Evolutionary conservation across 2,888 invertebrate genomes (phyloP), one percentile per base, ranked within the genome.

Genomic region (Ormyrus pomaceus): DNA sequence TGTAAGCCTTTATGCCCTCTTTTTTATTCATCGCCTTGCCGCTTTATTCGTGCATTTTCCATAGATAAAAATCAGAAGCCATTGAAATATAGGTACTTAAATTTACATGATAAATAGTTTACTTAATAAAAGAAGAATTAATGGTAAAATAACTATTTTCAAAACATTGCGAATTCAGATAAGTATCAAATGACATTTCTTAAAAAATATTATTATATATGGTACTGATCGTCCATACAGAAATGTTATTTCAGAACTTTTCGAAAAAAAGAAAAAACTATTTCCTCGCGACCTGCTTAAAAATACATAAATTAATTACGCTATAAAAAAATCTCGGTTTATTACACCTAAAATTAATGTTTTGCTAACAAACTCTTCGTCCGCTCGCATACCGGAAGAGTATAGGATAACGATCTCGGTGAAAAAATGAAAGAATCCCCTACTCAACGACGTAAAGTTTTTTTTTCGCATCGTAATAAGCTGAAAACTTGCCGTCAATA

Each of bases 291-390:
- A 53, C 45, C 78, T 78, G 45, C 66, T 78, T 59, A 55, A 61
- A 58, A 78, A 55, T 75, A 61, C 72, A 62, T 72, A 61, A 68
- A 68, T 73, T 68, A 68, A 68, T 66, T 68, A 62, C 10, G 5
- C 3, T 2, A 13, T 19, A 62, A 77, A 71, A 59, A 66, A 45
- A 5, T 55, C 34, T 34, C 55, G 55, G 62, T 73, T 73, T 61
- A 68, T 73, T 73, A 10, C 34, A 58, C 34, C 13, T 68, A 46
- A 78, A 73, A 73, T 73, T 61, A 75, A 73, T n/a, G 50, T 51
- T 13, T 53, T 50, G 62, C 58, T 59, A 71, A 19, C 51, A 53
- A 56, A 34, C 34, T 34, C 34, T 59, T 9, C 50, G n/a, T 9
- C 6, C 13, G 5, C 50, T 34, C 11, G 2, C 55, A 59, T 13